Conservation (phyloP, 2,113 vertebrate species). For the Danionella cerebrum region DNA sequence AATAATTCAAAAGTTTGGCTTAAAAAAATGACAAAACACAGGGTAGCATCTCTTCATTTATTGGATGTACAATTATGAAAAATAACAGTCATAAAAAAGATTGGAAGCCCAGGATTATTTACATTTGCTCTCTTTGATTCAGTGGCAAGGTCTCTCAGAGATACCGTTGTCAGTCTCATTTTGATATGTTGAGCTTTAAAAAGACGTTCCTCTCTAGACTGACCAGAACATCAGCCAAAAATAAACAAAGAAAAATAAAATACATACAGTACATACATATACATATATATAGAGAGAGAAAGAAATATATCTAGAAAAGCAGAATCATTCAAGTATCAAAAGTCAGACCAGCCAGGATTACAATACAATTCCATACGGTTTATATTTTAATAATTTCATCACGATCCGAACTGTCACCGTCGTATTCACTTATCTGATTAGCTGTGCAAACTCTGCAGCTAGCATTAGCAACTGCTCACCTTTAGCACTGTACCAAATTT, state of each 20-base stretch:
- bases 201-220: constrained; percentile 62
- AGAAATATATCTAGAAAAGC: constrained; percentile 83
- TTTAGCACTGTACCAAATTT: constrained; percentile 19
- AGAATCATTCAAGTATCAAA: constrained; percentile 98
- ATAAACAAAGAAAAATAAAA: constrained; percentile 40
- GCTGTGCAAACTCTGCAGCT: constrained; percentile 64
- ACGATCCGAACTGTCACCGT: constrained; percentile 71
- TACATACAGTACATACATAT: constrained; percentile 73
- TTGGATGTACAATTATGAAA: constrained; percentile 89
- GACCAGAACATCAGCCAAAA: constrained; percentile 53
- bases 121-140: constrained; percentile 69
- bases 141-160: constrained; percentile 78
- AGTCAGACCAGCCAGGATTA: constrained; percentile 83
- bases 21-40: background rate
- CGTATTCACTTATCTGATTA: constrained; percentile 66
- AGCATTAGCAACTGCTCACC: constrained; percentile 7
- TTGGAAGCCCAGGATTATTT: constrained; percentile 89
- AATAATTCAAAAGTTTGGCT: background rate
- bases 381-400: constrained; percentile 29
- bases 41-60: constrained; percentile 72
- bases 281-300: constrained; percentile 67
- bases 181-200: constrained; percentile 74
- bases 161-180: constrained; percentile 62
- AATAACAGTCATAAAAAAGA: constrained; percentile 84
- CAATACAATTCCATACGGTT: constrained; percentile 71